Base-by-base conservation (phyloP, 1,140 invertebrate species). In the Plodia interpunctella region DNA sequence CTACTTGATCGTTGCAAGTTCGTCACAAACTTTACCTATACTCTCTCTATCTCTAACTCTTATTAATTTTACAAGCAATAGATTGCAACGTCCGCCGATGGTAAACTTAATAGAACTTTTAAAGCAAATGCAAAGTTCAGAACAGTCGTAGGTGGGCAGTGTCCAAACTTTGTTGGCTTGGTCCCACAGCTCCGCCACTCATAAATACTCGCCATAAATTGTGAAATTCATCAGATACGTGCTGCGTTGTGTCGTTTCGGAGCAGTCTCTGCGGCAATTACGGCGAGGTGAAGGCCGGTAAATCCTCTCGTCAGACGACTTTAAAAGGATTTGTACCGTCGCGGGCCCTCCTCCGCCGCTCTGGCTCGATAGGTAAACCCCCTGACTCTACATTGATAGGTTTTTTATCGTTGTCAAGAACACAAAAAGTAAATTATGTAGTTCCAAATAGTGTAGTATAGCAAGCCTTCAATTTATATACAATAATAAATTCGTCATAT, bases 291-390 rank as follows among this genome's bases (percentile, higher is more conserved):
- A 44, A 44, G 2, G 38, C 38, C 38, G 38, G 9, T 5, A 44
- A 44, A 44, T 44, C 38, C 38, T 44, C 38, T 44, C 38, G 38
- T 44, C 38, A 44, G 38, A 15, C 38, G 38, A 44, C 38, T 44
- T 44, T 44, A 44, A 44, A 44, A 44, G 38, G 38, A 44, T 44
- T 44, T 44, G 13, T 44, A 44, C 13, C 38, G 38, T 44, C n/a
- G 38, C n/a, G 38, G n/a, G 38, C 15, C 38, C 13, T 15, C 13
- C n/a, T 32, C 15, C 38, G 13, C 38, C 15, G 5, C 38, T 44
- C 38, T 44, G 2, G 35, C 13, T 44, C n/a, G 8, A n/a, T 44
- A 44, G 38, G 1, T 13, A 44, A n/a, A n/a, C n/a, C n/a, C n/a
- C n/a, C n/a, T n/a, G n/a, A n/a, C n/a, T n/a, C n/a, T n/a, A n/a